phyloP scores from a whole-genome alignment of 2,797 vertebrate species.

The Acrossocheilus fasciatus region DNA sequence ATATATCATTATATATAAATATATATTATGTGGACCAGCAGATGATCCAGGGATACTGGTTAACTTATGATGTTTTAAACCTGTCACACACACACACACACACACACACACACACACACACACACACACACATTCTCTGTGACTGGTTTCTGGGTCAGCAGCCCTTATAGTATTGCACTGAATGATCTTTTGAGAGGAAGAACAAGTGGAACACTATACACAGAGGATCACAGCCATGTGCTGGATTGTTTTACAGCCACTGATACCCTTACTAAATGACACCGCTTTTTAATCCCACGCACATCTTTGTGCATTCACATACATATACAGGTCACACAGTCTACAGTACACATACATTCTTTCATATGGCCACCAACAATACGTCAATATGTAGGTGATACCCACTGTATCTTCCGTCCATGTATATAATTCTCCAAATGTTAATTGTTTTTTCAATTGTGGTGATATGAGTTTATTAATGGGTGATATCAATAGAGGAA shows the following conservation, averaged over 20 bases:
- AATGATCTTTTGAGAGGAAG: conserved; percentile 43
- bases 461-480: background rate
- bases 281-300: conserved; percentile 1
- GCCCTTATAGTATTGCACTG: conserved; percentile 41
- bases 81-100: conserved; percentile 6
- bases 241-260: conserved; percentile 39
- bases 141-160: conserved; percentile 43
- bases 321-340: background rate
- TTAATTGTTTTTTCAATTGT: background rate
- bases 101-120: background rate
- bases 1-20: background rate
- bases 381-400: background rate
- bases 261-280: conserved; percentile 16
- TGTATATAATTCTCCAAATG: background rate
- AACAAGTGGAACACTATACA: conserved; percentile 18
- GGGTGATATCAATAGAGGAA: background rate
- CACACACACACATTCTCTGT: background rate
- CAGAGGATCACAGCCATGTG: conserved; percentile 18
- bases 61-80: background rate
- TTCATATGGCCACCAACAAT: background rate
- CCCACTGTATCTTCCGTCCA: background rate
- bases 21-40: background rate
- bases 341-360: background rate
- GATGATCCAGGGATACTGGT: conserved; percentile 18
- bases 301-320: background rate